phyloP scores from a whole-genome alignment of 2,797 vertebrate species.

The Gymnoscopelus braueri region DNA sequence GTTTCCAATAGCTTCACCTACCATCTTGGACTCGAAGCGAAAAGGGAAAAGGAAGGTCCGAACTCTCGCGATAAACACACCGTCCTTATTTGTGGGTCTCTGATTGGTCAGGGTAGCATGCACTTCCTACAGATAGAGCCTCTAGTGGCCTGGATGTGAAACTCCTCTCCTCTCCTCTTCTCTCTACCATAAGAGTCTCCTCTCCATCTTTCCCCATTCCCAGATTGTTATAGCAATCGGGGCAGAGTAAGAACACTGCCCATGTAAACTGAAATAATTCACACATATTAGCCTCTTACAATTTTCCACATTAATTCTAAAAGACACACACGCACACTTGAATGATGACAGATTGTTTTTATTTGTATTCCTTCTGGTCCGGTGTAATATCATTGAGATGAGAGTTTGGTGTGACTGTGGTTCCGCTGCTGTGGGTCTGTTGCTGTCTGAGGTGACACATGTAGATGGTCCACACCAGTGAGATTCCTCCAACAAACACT shows the following conservation, averaged over 20 bases:
- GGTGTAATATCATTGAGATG: too few relatives aligned
- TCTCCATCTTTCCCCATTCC: too few relatives aligned
- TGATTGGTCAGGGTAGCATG: slow-evolving; percentile 70
- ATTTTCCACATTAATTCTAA: too few relatives aligned
- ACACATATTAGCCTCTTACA: too few relatives aligned
- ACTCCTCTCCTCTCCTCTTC: background rate
- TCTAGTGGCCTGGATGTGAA: slow-evolving; percentile 24
- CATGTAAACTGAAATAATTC: too few relatives aligned
- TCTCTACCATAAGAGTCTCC: too few relatives aligned
- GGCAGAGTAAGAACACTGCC: too few relatives aligned
- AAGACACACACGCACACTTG: too few relatives aligned
- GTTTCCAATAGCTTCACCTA: slow-evolving; percentile 70
- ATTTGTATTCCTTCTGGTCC: too few relatives aligned
- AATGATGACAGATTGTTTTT: too few relatives aligned
- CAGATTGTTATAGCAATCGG: too few relatives aligned
- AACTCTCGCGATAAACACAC: slow-evolving; percentile 81
- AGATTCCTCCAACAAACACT: slow-evolving; percentile 77
- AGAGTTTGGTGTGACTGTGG: slow-evolving; percentile 30
- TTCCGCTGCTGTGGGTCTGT: slow-evolving; percentile 54
- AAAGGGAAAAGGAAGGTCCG: slow-evolving; percentile 82
- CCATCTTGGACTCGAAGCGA: slow-evolving; percentile 84
- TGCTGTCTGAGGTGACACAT: slow-evolving; percentile 81
- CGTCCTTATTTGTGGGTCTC: slow-evolving; percentile 47
- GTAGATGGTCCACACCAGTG: slow-evolving; percentile 81
- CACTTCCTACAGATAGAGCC: slow-evolving; percentile 45